These are phyloP conservation scores for Chromobotia macracanthus DNA, from an alignment of 2,797 vertebrate species.

Conservation along the genomic window DNA sequence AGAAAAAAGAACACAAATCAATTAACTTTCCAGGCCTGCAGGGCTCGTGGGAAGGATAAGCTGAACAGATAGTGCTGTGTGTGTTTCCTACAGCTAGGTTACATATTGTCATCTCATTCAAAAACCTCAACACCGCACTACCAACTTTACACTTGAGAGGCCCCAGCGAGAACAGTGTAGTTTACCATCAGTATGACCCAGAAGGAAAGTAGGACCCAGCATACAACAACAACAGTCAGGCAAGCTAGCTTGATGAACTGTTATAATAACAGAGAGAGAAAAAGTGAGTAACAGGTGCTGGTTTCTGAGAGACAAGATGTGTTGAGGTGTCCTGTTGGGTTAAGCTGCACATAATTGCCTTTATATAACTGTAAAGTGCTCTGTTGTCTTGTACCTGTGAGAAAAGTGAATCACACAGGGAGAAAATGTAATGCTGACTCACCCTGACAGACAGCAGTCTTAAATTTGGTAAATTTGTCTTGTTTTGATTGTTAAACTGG, in stretches of 20 bases:
- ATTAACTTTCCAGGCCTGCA: constrained; percentile 51
- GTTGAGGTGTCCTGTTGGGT: constrained; percentile 33
- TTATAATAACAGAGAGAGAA: background rate
- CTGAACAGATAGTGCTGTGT: constrained; percentile 17
- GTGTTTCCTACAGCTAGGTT: constrained; percentile 30
- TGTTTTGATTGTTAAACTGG: background rate
- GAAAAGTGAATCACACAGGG: background rate
- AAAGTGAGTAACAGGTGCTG: background rate
- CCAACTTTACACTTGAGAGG: constrained; percentile 44
- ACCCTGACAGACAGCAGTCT: background rate
- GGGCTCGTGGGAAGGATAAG: constrained; percentile 42
- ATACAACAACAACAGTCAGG: constrained; percentile 16
- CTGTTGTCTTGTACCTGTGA: constrained; percentile 23
- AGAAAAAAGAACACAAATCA: constrained; percentile 48
- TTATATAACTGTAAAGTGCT: constrained; percentile 36
- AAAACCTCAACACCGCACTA: constrained; percentile 24
- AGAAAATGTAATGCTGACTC: background rate
- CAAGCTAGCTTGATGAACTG: constrained; percentile 31
- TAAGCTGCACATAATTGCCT: constrained; percentile 24
- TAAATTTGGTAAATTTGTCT: background rate
- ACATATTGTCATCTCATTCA: constrained; percentile 29
- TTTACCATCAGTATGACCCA: constrained; percentile 42
- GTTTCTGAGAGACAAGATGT: constrained; percentile 34
- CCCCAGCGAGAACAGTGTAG: constrained; percentile 34
- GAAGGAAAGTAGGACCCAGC: constrained; percentile 21